Conservation (phyloP, 2,888 invertebrate species). For the Allacma fusca region DNA sequence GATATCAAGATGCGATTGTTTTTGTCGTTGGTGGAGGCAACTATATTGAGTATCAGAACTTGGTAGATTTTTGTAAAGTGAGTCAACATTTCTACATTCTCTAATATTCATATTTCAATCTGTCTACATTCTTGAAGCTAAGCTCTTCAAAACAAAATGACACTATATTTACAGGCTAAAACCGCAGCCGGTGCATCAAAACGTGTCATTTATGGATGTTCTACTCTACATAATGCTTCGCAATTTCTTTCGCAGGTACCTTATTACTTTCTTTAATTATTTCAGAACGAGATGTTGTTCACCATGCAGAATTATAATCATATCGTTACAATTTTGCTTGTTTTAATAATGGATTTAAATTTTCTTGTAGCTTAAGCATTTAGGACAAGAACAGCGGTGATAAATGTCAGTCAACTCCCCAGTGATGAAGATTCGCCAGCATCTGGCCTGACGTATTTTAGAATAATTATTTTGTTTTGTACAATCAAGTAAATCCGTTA, state of each 20-base stretch:
- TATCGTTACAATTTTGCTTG: too few species aligned
- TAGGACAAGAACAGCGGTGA: constrained; percentile 38
- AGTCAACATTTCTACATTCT: neutral
- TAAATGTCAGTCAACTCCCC: neutral
- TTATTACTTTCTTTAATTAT: neutral
- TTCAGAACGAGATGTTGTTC: neutral
- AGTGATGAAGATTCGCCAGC: neutral
- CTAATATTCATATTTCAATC: neutral
- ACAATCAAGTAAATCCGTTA: neutral
- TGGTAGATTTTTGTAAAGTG: constrained; percentile 91
- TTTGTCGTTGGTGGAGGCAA: constrained; percentile 94
- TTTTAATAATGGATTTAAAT: too few species aligned
- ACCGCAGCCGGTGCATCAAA: constrained; percentile 73
- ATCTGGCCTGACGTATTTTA: neutral
- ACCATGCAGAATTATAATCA: neutral
- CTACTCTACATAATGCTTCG: constrained; percentile 90
- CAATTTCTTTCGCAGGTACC: constrained; percentile 95
- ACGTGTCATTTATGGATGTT: constrained; percentile 93
- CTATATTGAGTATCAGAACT: constrained; percentile 99
- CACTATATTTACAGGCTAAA: constrained; percentile 61
- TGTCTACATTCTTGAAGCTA: neutral
- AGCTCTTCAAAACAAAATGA: neutral
- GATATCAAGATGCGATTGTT: constrained; percentile 87
- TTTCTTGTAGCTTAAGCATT: constrained; percentile 23
- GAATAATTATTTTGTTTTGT: constrained; percentile 10